Percentiles rank a stretch among this genome's conserved stretches.
Conservation (phyloP, 2,888 invertebrate species). For the Cerastoderma edule region DNA sequence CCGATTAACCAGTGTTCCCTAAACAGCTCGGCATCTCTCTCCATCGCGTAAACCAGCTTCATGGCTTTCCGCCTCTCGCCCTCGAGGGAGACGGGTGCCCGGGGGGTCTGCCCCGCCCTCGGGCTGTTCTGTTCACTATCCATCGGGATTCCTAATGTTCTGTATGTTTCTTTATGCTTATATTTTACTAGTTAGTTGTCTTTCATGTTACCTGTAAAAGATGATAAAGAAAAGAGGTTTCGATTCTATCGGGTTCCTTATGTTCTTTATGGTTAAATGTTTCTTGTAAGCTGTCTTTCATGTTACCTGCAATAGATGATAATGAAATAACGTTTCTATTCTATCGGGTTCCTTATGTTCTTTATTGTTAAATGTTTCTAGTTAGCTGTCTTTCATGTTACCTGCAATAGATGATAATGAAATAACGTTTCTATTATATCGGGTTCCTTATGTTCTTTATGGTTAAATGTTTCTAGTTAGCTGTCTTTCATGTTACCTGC, state of each 20-base stretch:
- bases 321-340: no score
- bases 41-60: conserved; percentile 69
- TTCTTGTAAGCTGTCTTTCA: not conserved
- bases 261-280: not conserved
- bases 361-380: no score
- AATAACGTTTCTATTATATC: no score
- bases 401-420: no score
- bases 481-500: no score
- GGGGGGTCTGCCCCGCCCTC: conserved; percentile 48
- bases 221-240: not conserved
- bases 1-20: conserved; percentile 64
- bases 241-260: not conserved
- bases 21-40: conserved; percentile 63
- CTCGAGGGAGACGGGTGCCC: conserved; percentile 73
- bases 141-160: conserved; percentile 26
- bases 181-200: no score
- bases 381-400: no score
- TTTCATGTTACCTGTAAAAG: no score
- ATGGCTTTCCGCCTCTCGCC: conserved; percentile 74
- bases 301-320: not conserved
- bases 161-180: no score
- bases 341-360: no score
- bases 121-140: conserved; percentile 49
- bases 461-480: no score
- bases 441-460: no score